phyloP scores from a whole-genome alignment of 1,140 invertebrate species.

The Wasmannia auropunctata region DNA sequence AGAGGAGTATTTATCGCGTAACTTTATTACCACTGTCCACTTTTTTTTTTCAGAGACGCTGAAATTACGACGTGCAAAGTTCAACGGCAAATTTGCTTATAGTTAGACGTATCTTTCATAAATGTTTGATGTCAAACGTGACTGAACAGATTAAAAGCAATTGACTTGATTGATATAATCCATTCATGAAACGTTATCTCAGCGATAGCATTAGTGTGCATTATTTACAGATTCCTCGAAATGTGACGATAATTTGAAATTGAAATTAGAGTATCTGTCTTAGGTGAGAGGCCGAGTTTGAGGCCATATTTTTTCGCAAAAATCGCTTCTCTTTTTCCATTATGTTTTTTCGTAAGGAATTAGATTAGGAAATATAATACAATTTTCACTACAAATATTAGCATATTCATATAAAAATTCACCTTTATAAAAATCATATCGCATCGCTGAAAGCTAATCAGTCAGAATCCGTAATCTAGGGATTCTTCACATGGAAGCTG shows the following conservation, averaged over 20 bases:
- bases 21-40: neutral
- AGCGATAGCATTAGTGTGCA: neutral
- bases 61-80: neutral
- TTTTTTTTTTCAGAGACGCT: neutral
- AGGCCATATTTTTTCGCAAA: neutral
- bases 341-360: neutral
- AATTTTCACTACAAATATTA: neutral
- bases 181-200: neutral
- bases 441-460: neutral
- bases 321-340: neutral
- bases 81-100: neutral
- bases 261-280: neutral
- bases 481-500: neutral
- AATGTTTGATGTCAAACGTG: neutral
- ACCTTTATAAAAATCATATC: neutral
- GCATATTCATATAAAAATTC: too few relatives aligned
- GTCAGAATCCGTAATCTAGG: neutral
- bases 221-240: neutral
- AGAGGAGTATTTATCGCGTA: neutral
- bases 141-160: neutral
- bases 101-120: neutral
- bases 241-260: neutral
- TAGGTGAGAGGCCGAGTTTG: neutral
- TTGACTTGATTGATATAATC: neutral
- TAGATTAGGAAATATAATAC: neutral